Evolutionary conservation across 2,888 invertebrate species (phyloP).

Genomic region (Barypeithes pellucidus): DNA sequence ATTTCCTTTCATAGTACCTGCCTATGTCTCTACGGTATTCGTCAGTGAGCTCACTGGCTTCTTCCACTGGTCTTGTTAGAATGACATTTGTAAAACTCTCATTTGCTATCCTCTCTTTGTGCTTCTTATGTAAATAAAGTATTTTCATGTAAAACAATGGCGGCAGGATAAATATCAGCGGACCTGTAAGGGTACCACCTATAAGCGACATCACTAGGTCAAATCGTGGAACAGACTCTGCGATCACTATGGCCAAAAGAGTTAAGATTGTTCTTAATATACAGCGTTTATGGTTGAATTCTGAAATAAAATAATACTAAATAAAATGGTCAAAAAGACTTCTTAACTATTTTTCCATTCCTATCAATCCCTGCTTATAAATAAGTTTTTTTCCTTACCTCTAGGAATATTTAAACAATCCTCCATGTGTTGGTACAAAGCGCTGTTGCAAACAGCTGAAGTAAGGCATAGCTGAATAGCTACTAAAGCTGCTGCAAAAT

Average conservation of each 20-base stretch:
- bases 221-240: conserved; percentile 88
- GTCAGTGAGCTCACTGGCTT: conserved; percentile 12
- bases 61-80: conserved; percentile 32
- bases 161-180: conserved; percentile 88
- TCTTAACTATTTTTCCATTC: not conserved
- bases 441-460: conserved; percentile 84
- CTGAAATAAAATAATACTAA: conserved; percentile 74
- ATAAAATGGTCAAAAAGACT: not conserved
- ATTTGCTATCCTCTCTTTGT: conserved; percentile 59
- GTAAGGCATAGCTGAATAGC: conserved; percentile 85
- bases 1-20: conserved; percentile 50
- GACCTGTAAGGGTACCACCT: conserved; percentile 88
- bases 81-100: conserved; percentile 58
- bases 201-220: conserved; percentile 90
- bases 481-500: conserved; percentile 81
- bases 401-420: conserved; percentile 82
- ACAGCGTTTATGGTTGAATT: conserved; percentile 83
- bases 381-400: conserved; percentile 67
- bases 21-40: conserved; percentile 15
- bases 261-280: conserved; percentile 81
- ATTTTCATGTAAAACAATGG: conserved; percentile 86
- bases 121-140: conserved; percentile 71
- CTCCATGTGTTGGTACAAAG: conserved; percentile 88
- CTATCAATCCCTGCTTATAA: too few species aligned
- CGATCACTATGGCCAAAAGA: conserved; percentile 81